Evolutionary conservation across 1,140 invertebrate genomes (phyloP), one percentile per base, ranked within the genome.

Genomic region (Drosophila serrata): DNA sequence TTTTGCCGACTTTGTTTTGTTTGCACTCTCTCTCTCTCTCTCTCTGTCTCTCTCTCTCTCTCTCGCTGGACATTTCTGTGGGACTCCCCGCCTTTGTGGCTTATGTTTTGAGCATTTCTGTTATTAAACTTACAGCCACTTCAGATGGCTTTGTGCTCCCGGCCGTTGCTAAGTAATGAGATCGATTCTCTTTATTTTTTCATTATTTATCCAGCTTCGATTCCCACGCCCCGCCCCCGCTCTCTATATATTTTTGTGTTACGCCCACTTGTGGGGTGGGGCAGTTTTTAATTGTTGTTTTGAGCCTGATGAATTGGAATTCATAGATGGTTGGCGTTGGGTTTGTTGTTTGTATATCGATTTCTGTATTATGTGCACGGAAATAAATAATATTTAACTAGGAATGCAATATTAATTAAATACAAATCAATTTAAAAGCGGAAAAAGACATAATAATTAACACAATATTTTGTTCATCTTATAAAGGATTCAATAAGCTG

Each of bases 131-230:
- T 80, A 39, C 37, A 37, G 63, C 61, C 62, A 63, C 57, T 56
- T 45, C 43, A 49, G 51, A 49, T 48, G 49, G 53, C 81, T 86
- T 87, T 82, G 75, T 79, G 70, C 60, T 51, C 67, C 60, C 75
- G 69, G 33, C 75, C 75, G 80, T 82, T 76, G 80, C 82, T 87
- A 84, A 87, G 85, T 87, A 87, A 87, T 87, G 80, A 90, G 80
- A 88, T 87, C 81, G 85, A 87, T 87, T 74, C 42, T 57, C 74
- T 65, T 61, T 77, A 48, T 53, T 63, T 61, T 61, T 48, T 37
- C 43, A 39, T 60, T 60, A 68, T 48, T 22, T 64, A 43, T 59
- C 65, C 53, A 37, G 51, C 51, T 7, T 9, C 65, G 8, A 13
- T n/a, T 56, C 49, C 39, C 27, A 7, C 42, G 24, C 24, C 33